Percentiles rank a stretch among this genome's conserved stretches.
Evolutionary conservation across 2,888 invertebrate genomes (phyloP).

Genomic region (Maniola hyperantus): DNA sequence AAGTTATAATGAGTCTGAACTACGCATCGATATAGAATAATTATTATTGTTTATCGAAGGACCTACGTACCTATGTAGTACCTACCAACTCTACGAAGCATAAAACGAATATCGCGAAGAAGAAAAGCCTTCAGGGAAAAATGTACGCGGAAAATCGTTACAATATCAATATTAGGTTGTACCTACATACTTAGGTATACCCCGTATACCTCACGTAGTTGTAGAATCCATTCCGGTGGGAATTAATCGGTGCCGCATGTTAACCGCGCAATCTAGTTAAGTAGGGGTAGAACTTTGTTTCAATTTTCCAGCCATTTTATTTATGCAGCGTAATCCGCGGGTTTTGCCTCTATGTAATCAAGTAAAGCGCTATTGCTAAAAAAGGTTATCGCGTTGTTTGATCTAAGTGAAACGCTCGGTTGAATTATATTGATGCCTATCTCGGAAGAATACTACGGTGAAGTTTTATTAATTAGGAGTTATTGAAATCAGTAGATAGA

Average conservation of each 20-base stretch:
- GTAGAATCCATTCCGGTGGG: constrained; percentile 9
- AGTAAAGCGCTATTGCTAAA: constrained; percentile 15
- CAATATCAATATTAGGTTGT: constrained; percentile 1
- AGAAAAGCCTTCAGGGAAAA: background rate
- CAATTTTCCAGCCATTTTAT: constrained; percentile 31
- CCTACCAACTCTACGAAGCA: no score
- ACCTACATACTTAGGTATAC: no score
- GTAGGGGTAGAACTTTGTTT: constrained; percentile 17
- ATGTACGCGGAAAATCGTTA: background rate
- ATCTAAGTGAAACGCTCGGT: constrained; percentile 3
- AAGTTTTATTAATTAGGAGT: background rate
- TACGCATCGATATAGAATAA: no score
- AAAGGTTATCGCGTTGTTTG: constrained; percentile 21
- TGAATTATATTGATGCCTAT: constrained; percentile 6
- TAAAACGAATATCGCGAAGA: background rate
- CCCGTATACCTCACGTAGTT: background rate
- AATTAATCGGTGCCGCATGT: constrained; percentile 21
- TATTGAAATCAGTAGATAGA: background rate
- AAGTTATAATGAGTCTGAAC: no score
- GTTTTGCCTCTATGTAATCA: constrained; percentile 30
- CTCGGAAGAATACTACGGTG: background rate
- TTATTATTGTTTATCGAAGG: no score
- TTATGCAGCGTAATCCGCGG: constrained; percentile 23
- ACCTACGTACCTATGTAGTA: no score
- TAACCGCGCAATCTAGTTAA: constrained; percentile 24